Conservation (phyloP, 2,888 invertebrate genomes). For the Xestia xanthographa region DNA sequence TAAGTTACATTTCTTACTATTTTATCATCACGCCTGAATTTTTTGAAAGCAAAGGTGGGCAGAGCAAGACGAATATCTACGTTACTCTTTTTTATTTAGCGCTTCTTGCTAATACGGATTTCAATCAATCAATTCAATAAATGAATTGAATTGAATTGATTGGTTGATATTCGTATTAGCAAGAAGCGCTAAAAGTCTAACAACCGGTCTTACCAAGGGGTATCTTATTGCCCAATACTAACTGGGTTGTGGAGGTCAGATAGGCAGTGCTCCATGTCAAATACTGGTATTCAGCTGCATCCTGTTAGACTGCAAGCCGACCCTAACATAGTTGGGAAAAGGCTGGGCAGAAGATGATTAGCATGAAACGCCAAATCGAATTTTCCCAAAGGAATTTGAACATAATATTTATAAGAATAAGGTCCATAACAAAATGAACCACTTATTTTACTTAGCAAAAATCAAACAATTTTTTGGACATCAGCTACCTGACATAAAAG, state of each 20-base stretch:
- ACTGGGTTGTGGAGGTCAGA: too few relatives aligned
- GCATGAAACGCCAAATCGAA: not conserved
- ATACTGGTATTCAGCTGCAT: too few relatives aligned
- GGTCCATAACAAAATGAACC: not conserved
- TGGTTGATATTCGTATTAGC: not conserved
- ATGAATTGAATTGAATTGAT: too few relatives aligned
- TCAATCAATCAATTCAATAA: too few relatives aligned
- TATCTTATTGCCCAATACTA: too few relatives aligned
- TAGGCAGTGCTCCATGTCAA: too few relatives aligned
- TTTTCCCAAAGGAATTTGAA: not conserved
- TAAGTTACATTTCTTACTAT: not conserved
- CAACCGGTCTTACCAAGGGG: too few relatives aligned
- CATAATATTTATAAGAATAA: not conserved
- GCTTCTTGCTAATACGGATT: too few relatives aligned
- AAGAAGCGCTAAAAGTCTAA: not conserved
- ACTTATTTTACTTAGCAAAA: not conserved
- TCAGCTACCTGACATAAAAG: too few relatives aligned
- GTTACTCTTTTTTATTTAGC: not conserved
- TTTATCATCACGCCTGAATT: not conserved
- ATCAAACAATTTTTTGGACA: too few relatives aligned
- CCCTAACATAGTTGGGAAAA: too few relatives aligned
- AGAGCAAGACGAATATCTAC: not conserved
- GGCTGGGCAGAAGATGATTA: not conserved
- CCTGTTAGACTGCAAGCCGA: too few relatives aligned
- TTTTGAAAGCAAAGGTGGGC: not conserved